Percentiles rank a stretch among this genome's conserved stretches.
phyloP scores from a whole-genome alignment of 2,888 invertebrate genomes.

The Mythimna loreyi region DNA sequence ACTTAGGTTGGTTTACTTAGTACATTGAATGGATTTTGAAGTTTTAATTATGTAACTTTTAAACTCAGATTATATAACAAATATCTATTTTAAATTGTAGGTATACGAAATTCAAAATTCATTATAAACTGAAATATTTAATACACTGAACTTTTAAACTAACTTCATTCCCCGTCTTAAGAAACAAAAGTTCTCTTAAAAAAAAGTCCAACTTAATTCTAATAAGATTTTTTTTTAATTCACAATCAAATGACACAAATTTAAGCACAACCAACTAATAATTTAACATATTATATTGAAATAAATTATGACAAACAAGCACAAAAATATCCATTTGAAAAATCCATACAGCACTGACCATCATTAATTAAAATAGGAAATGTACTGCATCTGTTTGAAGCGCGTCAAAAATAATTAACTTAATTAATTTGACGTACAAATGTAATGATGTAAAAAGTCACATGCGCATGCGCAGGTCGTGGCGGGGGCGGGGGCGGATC shows the following conservation, averaged over 20 bases:
- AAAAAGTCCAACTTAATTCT: conserved; percentile 20
- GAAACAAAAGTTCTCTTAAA: background rate
- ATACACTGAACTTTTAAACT: background rate
- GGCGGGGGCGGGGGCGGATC: conserved; percentile 43
- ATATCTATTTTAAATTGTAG: background rate
- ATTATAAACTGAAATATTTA: background rate
- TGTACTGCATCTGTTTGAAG: conserved; percentile 60
- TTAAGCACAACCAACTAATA: background rate
- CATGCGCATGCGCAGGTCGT: conserved; percentile 69
- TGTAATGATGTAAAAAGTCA: conserved; percentile 76
- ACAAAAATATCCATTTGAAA: background rate
- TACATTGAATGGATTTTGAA: background rate
- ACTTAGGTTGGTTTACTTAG: too few relatives aligned
- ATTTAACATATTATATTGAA: background rate
- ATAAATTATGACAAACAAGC: background rate
- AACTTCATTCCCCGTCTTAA: too few relatives aligned
- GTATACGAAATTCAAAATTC: background rate
- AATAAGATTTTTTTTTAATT: background rate
- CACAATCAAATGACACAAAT: background rate
- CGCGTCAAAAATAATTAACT: conserved; percentile 77
- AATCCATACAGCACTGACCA: conserved; percentile 38
- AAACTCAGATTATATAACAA: background rate
- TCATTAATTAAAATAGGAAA: conserved; percentile 74
- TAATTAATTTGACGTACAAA: conserved; percentile 82
- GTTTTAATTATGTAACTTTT: background rate